Conservation (phyloP, 2,797 vertebrate species). For the Macrochelys suwanniensis region DNA sequence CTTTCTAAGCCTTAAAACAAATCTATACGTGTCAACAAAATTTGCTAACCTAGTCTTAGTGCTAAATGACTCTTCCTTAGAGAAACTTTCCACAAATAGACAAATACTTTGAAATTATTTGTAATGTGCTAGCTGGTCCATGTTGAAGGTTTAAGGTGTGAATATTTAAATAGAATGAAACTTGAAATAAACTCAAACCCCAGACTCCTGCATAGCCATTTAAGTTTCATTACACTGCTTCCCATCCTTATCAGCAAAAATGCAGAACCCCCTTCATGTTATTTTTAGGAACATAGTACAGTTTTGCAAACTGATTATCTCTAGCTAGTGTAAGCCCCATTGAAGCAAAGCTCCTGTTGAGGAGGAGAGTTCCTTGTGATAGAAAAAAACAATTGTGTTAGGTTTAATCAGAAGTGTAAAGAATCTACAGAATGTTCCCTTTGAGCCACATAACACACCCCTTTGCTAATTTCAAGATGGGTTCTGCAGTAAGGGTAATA, state of each 20-base stretch:
- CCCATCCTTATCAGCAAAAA: constrained; percentile 37
- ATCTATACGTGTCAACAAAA: rapidly evolving
- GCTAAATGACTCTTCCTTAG: neutral
- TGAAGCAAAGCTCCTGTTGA: constrained; percentile 74
- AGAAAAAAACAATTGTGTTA: constrained; percentile 79
- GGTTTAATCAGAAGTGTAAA: constrained; percentile 81
- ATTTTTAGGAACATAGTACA: constrained; percentile 55
- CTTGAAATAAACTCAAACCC: constrained; percentile 10
- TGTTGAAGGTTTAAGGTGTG: neutral
- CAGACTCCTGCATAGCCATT: neutral
- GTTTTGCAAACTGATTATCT: constrained; percentile 58
- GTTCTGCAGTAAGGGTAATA: constrained; percentile 71
- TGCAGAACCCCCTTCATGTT: neutral
- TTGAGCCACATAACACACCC: constrained; percentile 79
- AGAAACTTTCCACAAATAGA: neutral
- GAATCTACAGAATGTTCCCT: constrained; percentile 76
- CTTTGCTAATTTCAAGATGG: constrained; percentile 73
- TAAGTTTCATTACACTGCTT: constrained; percentile 26
- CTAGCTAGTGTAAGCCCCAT: constrained; percentile 56
- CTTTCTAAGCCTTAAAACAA: neutral
- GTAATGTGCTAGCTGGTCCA: neutral
- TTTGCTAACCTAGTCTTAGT: neutral
- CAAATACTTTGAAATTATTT: constrained; percentile 1
- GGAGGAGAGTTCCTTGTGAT: constrained; percentile 69
- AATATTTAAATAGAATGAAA: neutral